These are phyloP conservation scores for Ophion obscuratus DNA, from an alignment of 2,888 invertebrate species.

Conservation along the genomic window DNA sequence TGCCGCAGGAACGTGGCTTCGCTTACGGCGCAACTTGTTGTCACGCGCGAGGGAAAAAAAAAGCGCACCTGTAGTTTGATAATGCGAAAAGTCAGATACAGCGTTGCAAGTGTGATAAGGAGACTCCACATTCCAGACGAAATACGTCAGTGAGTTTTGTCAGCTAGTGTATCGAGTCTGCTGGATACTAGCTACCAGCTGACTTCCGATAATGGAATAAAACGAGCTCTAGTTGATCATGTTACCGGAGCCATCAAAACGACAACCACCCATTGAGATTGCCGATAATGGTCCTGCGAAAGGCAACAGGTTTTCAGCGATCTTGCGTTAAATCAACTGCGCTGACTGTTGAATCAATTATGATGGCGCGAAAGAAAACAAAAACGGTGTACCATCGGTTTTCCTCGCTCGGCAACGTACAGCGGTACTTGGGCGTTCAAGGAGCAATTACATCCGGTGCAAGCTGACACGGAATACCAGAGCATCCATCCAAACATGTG, in stretches of 20 bases:
- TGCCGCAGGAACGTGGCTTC: constrained; percentile 17
- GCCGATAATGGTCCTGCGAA: not conserved
- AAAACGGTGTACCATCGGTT: not conserved
- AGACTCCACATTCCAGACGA: not conserved
- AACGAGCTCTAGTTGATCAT: not conserved
- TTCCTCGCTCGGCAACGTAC: not conserved
- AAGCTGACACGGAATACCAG: not conserved
- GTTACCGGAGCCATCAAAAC: not conserved
- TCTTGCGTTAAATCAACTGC: not conserved
- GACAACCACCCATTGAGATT: not conserved
- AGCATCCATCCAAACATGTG: constrained; percentile 45
- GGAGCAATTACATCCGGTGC: constrained; percentile 46
- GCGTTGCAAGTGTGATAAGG: not conserved
- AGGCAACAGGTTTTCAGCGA: not conserved
- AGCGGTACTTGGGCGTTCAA: constrained; percentile 4
- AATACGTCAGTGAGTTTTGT: not conserved
- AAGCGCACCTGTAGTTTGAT: constrained; percentile 20
- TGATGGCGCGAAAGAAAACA: not conserved
- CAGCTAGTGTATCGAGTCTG: not conserved
- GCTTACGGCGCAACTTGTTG: not conserved
- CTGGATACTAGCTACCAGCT: not conserved
- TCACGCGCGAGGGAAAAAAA: not conserved
- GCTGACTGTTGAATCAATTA: not conserved
- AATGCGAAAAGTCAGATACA: not conserved
- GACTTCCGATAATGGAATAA: not conserved